Conservation (phyloP, 2,113 vertebrate genomes). For the Ptilorrhoa leucosticta region DNA sequence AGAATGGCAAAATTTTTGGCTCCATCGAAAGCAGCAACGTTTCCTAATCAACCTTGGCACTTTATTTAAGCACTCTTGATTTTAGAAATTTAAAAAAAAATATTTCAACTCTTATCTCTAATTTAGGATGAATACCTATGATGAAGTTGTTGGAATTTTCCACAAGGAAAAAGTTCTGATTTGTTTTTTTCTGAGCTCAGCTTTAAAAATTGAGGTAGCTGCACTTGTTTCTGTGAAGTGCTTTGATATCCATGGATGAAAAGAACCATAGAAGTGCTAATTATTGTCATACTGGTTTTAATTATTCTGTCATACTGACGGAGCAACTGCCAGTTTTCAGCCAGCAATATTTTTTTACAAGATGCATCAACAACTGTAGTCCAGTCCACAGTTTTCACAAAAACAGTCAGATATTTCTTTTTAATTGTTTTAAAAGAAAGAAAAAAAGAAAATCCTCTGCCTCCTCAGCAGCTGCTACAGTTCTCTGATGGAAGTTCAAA, state of each 20-base stretch:
- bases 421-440: slow-evolving; percentile 7
- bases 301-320: slow-evolving; percentile 46
- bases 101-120: not conserved
- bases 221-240: slow-evolving; percentile 48
- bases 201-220: slow-evolving; percentile 59
- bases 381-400: not conserved
- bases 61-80: not conserved
- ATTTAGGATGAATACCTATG: not conserved
- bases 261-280: slow-evolving; percentile 65
- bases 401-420: slow-evolving; percentile 6
- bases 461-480: not conserved
- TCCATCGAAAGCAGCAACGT: not conserved
- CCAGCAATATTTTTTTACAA: not conserved
- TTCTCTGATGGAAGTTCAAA: slow-evolving; percentile 12
- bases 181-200: slow-evolving; percentile 2
- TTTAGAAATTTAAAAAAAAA: not conserved
- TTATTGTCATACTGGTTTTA: slow-evolving; percentile 62
- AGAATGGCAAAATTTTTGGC: not conserved
- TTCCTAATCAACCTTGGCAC: not conserved
- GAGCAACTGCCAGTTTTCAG: slow-evolving; percentile 38
- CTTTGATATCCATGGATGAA: slow-evolving; percentile 64
- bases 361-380: no score
- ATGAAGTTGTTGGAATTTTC: slow-evolving; percentile 44
- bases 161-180: not conserved
- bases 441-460: not conserved